Base-by-base conservation (phyloP, 2,113 vertebrate species). In the Alligator mississippiensis region DNA sequence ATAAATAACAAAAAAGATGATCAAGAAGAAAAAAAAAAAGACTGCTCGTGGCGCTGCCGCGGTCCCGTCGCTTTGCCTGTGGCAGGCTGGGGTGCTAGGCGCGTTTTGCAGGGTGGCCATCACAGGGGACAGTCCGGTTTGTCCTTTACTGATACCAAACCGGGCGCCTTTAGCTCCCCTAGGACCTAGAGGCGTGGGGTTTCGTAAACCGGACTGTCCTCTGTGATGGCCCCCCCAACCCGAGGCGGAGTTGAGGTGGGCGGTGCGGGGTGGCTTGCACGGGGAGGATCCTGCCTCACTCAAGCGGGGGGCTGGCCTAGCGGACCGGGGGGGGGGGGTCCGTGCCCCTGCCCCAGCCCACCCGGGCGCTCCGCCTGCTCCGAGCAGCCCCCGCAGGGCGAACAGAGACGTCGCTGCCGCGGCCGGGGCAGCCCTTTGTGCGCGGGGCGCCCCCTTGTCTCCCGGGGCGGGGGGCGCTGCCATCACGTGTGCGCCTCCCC, bases 401-500 rank as follows among this genome's bases (percentile, higher is more conserved):
- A 57, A 38, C 62, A 34, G 68, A 3, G 9, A 19, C 34, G 54
- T 47, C 66, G 47, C 80, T n/a, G 12, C 61, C 28, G 30, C 58
- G 22, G 34, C 80, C 64, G 62, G n/a, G 77, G 66, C 34, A 25
- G 85, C 64, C 72, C 57, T 77, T 74, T 21, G 74, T 61, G 68
- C 61, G 3, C 19, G 77, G 38, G 79, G 81, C 87, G 94, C 30
- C 89, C 93, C 91, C 89, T 93, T 84, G 86, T 81, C 25, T 85
- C 86, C 95, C 82, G 85, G 75, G 91, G 95, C 88, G 89, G 77
- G 92, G 95, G 93, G 38, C 27, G 93, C 82, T 94, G 77, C 88
- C 87, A 82, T 97, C 95, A 97, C 96, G 95, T 97, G 96, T 91
- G 90, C 87, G 94, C 94, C 91, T 47, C 88, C 76, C 15, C 89